Base-by-base conservation (phyloP, 2,888 invertebrate species). In the Spodoptera picta region DNA sequence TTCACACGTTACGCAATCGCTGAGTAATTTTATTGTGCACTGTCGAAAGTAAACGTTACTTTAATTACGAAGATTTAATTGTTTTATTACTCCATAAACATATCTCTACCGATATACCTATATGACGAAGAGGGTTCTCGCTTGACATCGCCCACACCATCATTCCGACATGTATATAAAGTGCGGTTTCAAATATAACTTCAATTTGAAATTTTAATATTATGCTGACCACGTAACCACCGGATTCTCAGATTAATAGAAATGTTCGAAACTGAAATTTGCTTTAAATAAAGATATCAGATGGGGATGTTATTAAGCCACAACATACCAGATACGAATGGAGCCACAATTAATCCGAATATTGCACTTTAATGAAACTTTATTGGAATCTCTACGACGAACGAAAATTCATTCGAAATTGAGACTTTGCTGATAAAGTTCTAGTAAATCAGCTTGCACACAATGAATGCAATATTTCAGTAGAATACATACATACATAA, bases 321-420 rank as follows among this genome's bases (percentile, higher is more conserved):
- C 27, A 58, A 43, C 27, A 69, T 36, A 53, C 10, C 24, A 2
- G 41, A 44, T 14, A 24, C 48, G 12, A 50, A 51, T 51, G 48
- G 46, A 51, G n/a, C 45, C 60, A 23, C 47, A 65, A 75, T 56
- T 50, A 57, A 41, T 48, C 19, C 19, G n/a, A 64, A 75, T 63
- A 60, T 60, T 59, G 47, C 19, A 58, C 24, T 59, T 46, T 55
- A 53, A 60, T 58, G n/a, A 62, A 58, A 45, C 60, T 58, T 24
- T 65, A 65, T 65, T 70, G 54, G 51, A 54, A 47, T 41, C 46
- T 41, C 49, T 46, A 46, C 27, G 19, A 42, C 24, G 12, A 54
- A 43, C 31, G 14, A 27, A 50, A 71, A 50, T 54, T 46, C 53
- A 49, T 51, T 52, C 47, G 14, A 50, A 12, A 24, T 41, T 11